Percentiles rank a stretch among this genome's conserved stretches.
phyloP scores from a whole-genome alignment of 2,113 vertebrate species.

The Pardalotus punctatus region DNA sequence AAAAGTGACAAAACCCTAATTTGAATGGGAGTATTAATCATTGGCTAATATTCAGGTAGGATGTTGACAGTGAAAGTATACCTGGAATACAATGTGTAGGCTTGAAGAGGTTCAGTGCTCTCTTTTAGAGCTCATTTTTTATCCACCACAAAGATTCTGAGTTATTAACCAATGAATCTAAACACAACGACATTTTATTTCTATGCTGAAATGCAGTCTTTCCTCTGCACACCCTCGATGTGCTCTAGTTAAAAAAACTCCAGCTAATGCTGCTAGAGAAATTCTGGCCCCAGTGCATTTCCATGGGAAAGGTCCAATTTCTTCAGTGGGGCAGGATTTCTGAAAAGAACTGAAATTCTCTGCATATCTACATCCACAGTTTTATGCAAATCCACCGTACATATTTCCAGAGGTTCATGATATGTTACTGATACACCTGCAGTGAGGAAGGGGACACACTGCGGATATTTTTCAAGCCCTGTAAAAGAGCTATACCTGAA shows the following conservation, averaged over 20 bases:
- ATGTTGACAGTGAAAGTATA: background rate
- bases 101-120: background rate
- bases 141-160: background rate
- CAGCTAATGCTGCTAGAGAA: background rate
- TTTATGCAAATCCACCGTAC: background rate
- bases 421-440: background rate
- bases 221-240: background rate
- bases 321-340: background rate
- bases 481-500: background rate
- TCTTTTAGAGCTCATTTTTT: background rate
- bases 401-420: background rate
- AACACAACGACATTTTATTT: background rate
- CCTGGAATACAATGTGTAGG: background rate
- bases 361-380: background rate
- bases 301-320: background rate
- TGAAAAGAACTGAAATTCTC: background rate
- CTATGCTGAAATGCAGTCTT: background rate
- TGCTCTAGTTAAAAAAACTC: background rate
- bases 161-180: background rate
- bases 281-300: background rate
- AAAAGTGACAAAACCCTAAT: background rate
- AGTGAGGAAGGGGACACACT: background rate
- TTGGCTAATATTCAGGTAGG: background rate
- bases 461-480: background rate
- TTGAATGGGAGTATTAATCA: background rate